Percentiles rank a stretch among this genome's conserved stretches.
Conservation (phyloP, 2,113 vertebrate species). For the Ondatra zibethicus region DNA sequence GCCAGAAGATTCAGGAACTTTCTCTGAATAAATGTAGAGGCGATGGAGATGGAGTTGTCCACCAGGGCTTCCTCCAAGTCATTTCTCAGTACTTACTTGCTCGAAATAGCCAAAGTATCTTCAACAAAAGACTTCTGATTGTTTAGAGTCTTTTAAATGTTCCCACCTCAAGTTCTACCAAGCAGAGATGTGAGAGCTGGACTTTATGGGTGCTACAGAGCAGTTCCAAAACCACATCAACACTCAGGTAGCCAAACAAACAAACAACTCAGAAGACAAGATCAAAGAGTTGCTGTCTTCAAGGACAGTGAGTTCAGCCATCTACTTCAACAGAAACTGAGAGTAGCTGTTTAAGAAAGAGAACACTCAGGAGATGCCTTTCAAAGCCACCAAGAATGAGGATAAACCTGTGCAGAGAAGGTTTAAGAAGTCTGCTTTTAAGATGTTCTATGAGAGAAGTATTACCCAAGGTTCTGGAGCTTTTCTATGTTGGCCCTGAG, state of each 20-base stretch:
- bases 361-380: not conserved
- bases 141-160: not conserved
- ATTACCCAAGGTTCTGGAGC: slow-evolving; percentile 88
- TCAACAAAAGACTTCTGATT: not conserved
- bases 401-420: slow-evolving; percentile 92
- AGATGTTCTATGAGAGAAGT: slow-evolving; percentile 84
- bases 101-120: not conserved
- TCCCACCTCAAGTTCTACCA: not conserved
- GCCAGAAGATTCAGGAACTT: not conserved
- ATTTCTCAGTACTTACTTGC: too few species aligned
- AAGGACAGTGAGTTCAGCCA: not conserved
- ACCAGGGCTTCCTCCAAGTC: too few species aligned
- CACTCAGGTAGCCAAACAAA: not conserved
- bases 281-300: not conserved
- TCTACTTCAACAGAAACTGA: not conserved
- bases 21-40: not conserved
- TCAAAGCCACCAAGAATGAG: slow-evolving; percentile 76
- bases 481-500: slow-evolving; percentile 90
- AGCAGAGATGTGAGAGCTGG: not conserved
- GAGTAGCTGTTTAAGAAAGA: not conserved
- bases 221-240: not conserved
- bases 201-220: not conserved
- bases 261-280: not conserved
- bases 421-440: slow-evolving; percentile 84
- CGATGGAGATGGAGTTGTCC: not conserved